Evolutionary conservation across 23 tunicate genomes (phyloP), one percentile per base, ranked within the genome.

Genomic region (Clavelina lepadiformis): DNA sequence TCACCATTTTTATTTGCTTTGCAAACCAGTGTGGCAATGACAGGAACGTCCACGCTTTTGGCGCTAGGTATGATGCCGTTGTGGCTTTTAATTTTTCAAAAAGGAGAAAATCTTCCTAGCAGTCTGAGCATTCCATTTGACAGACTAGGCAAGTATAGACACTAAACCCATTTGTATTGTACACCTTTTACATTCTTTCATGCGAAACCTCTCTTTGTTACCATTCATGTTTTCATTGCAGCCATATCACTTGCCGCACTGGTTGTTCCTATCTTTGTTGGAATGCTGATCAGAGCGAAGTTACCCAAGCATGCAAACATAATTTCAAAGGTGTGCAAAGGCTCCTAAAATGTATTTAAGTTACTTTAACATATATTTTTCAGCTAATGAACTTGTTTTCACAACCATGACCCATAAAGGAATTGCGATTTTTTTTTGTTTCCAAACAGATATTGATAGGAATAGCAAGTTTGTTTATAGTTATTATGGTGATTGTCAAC

Each of bases 51-150:
- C 5, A 72, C 89, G 25, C 3, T 82, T 3, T 61, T 82, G 0
- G 45, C 89, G 1, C n/a, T 82, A 31, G 89, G 89, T 2, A 72
- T 75, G 22, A 64, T 82, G 60, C 89, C 89, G 8, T 41, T 82
- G 64, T 82, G 89, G 89, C 63, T 82, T 22, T 61, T 69, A 20
- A 53, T 82, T n/a, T 82, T 61, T 57, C 47, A 38, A n/a, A 4
- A 22, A 0, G 72, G 33, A 23, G 71, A 60, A 28, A 56, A 56
- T 24, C 28, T 4, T 29, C 13, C 44, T 44, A 8, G 29, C 45
- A 37, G 35, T 0, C 31, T 59, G 31, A 18, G 20, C 1, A 36
- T 79, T 15, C 85, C 85, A 3, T 79, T 32, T 50, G 70, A 69
- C 19, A 19, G 33, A 3, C 26, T 79, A 5, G 85, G 85, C 68